Percentiles rank a stretch among this genome's conserved stretches.
Conservation (phyloP, 1,140 invertebrate genomes). For the Neomicropteryx cornuta region DNA sequence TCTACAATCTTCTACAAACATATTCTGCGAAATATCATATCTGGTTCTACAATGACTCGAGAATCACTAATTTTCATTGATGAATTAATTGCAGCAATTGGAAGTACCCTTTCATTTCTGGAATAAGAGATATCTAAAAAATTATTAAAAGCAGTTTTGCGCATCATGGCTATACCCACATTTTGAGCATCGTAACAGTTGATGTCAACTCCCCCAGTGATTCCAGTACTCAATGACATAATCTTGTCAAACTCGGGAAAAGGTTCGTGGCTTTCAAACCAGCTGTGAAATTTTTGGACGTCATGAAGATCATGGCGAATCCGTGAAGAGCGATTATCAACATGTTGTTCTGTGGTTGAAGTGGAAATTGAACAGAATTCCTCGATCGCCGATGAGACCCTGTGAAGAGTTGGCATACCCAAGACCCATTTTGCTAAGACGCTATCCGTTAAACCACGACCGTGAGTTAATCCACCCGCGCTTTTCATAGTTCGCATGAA, state of each 20-base stretch:
- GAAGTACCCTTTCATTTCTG: background rate
- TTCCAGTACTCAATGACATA: conserved; percentile 9
- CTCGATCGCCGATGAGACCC: background rate
- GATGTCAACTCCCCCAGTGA: conserved; percentile 5
- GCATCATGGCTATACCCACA: background rate
- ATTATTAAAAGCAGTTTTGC: background rate
- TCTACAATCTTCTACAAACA: background rate
- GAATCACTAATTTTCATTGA: background rate
- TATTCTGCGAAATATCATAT: background rate
- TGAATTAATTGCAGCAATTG: background rate
- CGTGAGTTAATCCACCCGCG: conserved; percentile 17
- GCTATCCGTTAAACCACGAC: conserved; percentile 15
- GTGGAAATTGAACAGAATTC: background rate
- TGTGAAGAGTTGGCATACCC: background rate
- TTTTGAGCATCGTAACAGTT: conserved; percentile 5
- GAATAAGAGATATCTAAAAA: background rate
- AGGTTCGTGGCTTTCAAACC: conserved; percentile 9
- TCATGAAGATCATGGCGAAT: background rate
- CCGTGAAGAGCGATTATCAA: background rate
- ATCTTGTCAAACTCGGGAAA: conserved; percentile 7
- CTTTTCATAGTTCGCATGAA: conserved; percentile 25
- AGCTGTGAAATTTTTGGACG: conserved; percentile 1
- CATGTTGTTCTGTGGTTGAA: background rate
- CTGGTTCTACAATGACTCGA: background rate
- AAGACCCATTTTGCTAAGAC: conserved; percentile 13